Conservation (phyloP, 2,797 vertebrate species). For the Erethizon dorsatum region DNA sequence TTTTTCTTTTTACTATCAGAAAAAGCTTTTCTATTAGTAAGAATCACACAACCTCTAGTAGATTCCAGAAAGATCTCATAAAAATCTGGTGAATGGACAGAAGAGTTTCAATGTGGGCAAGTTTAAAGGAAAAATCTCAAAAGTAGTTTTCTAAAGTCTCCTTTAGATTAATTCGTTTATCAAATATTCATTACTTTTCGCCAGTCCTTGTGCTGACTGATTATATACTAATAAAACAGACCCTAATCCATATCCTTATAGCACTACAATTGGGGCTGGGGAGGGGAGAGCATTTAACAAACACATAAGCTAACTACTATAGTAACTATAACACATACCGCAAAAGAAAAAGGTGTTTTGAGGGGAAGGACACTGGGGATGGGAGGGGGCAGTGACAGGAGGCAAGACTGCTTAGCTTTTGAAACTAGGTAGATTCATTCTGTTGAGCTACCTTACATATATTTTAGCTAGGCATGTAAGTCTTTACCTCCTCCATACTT, state of each 20-base stretch:
- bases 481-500: neutral
- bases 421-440: neutral
- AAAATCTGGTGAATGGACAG: neutral
- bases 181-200: neutral
- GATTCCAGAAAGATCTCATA: conserved; percentile 3
- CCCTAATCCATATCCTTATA: neutral
- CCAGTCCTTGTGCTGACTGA: neutral
- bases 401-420: neutral
- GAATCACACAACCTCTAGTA: neutral
- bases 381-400: too few relatives aligned
- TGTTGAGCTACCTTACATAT: neutral
- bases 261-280: neutral
- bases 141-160: neutral
- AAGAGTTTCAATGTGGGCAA: neutral
- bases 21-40: neutral
- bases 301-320: neutral
- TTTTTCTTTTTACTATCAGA: conserved; percentile 21
- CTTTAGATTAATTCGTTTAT: neutral
- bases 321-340: neutral
- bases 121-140: neutral
- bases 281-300: neutral
- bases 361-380: neutral
- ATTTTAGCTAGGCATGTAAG: neutral
- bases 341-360: neutral
- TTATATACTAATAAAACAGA: neutral